A percentile compares a stretch with the other conserved stretches of the same genome.
These are phyloP conservation scores for Tetropium fuscum DNA, from an alignment of 2,888 invertebrate genomes.

Conservation along the genomic window DNA sequence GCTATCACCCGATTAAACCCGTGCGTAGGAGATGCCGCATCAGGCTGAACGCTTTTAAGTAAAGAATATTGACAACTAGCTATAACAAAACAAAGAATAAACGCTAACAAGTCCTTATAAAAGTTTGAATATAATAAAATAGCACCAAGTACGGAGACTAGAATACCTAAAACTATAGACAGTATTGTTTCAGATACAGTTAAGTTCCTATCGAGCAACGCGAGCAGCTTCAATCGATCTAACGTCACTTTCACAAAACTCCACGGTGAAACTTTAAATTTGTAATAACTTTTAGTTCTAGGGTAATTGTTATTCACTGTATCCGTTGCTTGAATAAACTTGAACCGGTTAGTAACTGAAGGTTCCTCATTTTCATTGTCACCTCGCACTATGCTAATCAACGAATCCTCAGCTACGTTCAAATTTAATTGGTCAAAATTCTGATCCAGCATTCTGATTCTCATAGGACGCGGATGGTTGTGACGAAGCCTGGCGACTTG, in stretches of 20 bases:
- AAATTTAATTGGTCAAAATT: conserved; percentile 25
- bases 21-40: conserved; percentile 98
- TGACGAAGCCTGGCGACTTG: conserved; percentile 29
- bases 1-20: conserved; percentile 96
- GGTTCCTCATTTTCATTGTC: conserved; percentile 72
- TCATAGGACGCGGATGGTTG: conserved; percentile 7
- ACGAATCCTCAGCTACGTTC: conserved; percentile 33
- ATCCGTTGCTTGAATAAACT: conserved; percentile 68
- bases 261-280: conserved; percentile 77
- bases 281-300: conserved; percentile 73
- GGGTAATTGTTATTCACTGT: conserved; percentile 53
- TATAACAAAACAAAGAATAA: conserved; percentile 97
- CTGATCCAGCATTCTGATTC: conserved; percentile 20
- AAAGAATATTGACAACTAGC: conserved; percentile 98
- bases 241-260: conserved; percentile 84
- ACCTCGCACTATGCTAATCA: conserved; percentile 38
- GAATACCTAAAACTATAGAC: conserved; percentile 84
- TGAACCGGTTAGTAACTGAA: conserved; percentile 68
- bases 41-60: conserved; percentile 98
- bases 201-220: conserved; percentile 92
- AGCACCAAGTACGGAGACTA: conserved; percentile 89
- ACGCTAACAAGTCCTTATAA: conserved; percentile 92
- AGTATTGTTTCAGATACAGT: conserved; percentile 85
- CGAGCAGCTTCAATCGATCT: conserved; percentile 92
- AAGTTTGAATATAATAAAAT: conserved; percentile 85